These are phyloP conservation scores for Druceiella hillmani DNA, from an alignment of 2,888 invertebrate genomes.

Conservation along the genomic window DNA sequence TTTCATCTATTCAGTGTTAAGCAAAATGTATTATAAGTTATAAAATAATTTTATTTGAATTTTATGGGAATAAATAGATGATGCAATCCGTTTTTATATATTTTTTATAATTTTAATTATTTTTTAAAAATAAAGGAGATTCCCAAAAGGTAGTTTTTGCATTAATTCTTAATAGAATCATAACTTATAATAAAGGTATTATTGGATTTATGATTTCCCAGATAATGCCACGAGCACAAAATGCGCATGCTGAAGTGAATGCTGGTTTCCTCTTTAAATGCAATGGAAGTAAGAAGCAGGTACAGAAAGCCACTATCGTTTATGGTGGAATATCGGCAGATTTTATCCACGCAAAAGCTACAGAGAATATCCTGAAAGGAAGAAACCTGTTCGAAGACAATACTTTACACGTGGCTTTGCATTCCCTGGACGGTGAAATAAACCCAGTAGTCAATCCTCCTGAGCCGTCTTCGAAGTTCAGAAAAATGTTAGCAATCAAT, in stretches of 20 bases:
- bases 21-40: too few relatives aligned
- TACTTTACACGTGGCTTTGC: slow-evolving; percentile 46
- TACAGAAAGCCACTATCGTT: slow-evolving; percentile 52
- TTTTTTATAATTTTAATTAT: too few relatives aligned
- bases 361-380: slow-evolving; percentile 48
- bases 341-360: slow-evolving; percentile 52
- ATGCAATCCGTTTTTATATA: too few relatives aligned
- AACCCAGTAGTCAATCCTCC: slow-evolving; percentile 58
- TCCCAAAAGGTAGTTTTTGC: too few relatives aligned
- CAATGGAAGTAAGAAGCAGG: slow-evolving; percentile 32
- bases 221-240: slow-evolving; percentile 72
- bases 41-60: too few relatives aligned
- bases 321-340: slow-evolving; percentile 58
- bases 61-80: too few relatives aligned
- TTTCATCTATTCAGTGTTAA: too few relatives aligned
- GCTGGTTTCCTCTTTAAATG: slow-evolving; percentile 66
- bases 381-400: slow-evolving; percentile 38
- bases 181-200: too few relatives aligned
- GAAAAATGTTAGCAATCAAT: slow-evolving; percentile 64
- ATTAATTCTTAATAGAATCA: too few relatives aligned
- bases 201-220: too few relatives aligned
- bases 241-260: slow-evolving; percentile 72
- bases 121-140: too few relatives aligned
- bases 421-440: slow-evolving; percentile 53
- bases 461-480: slow-evolving; percentile 63